Conservation (phyloP, 1,140 invertebrate genomes). For the Cydia splendana region DNA sequence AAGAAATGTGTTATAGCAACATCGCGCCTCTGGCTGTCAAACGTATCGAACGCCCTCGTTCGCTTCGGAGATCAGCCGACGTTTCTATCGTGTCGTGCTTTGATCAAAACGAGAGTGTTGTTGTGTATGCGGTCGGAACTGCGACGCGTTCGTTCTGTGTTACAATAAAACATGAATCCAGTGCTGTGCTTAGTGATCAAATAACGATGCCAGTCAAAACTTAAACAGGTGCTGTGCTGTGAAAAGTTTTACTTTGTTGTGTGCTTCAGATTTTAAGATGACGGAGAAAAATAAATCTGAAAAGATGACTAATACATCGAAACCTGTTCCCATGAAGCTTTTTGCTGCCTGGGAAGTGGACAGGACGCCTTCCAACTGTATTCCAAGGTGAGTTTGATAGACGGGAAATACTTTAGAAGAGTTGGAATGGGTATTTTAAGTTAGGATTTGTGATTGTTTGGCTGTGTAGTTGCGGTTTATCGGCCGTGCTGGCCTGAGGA, state of each 20-base stretch:
- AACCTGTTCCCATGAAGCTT: slow-evolving; percentile 97
- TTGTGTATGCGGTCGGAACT: slow-evolving; percentile 57
- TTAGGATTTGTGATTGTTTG: slow-evolving; percentile 45
- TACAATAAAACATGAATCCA: slow-evolving; percentile 61
- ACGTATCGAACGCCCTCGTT: slow-evolving; percentile 68
- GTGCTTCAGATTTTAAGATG: slow-evolving; percentile 73
- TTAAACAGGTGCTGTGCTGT: slow-evolving; percentile 67
- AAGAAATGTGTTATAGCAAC: slow-evolving; percentile 37
- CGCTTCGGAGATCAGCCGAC: slow-evolving; percentile 35
- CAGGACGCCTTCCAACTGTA: slow-evolving; percentile 96
- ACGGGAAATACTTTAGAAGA: slow-evolving; percentile 35
- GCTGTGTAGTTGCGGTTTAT: slow-evolving; percentile 1
- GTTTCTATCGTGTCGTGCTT: slow-evolving; percentile 38
- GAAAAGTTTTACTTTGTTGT: slow-evolving; percentile 60
- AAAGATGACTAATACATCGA: slow-evolving; percentile 81
- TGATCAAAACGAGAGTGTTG: slow-evolving; percentile 58
- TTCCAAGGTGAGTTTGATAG: slow-evolving; percentile 89
- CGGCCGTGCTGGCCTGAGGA: background rate
- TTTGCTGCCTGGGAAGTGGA: slow-evolving; percentile 99
- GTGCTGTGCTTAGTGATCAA: slow-evolving; percentile 72
- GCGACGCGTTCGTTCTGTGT: slow-evolving; percentile 47
- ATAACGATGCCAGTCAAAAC: slow-evolving; percentile 66
- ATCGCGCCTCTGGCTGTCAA: slow-evolving; percentile 54
- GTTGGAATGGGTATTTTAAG: slow-evolving; percentile 43
- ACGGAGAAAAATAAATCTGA: slow-evolving; percentile 80